Evolutionary conservation across 53 echinoderm and acorn worm genomes (phyloP), one percentile per base, ranked within the genome.

Genomic region (Echinometra lucunter): DNA sequence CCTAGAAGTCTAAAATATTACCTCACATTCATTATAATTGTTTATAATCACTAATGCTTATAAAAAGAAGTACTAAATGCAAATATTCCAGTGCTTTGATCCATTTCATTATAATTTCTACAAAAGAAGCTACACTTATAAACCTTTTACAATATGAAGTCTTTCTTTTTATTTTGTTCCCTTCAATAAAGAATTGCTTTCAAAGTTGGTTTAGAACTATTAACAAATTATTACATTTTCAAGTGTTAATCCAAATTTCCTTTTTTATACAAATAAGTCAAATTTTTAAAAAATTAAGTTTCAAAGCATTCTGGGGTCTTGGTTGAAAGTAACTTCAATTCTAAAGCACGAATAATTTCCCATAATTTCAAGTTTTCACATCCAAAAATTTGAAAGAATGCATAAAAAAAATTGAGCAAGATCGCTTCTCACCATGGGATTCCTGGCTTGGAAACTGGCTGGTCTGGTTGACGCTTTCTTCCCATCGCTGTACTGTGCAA

Each of bases 371-470:
- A 10, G 21, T 23, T 23, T 81, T 44, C 21, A 18, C 4, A 19
- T 3, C 44, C 42, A 16, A 81, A 42, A 15, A 81, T 32, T 63
- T 69, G 69, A 32, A 30, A 44, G 6, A 81, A 38, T 40, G 1
- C 6, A 44, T 8, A 80, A 81, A 8, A 16, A 81, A 81, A 81
- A 21, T 2, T 23, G 40, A 5, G 44, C 69, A 15, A 69, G 69
- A 69, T 69, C 32, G 2, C 69, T 42, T 47, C 97, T 94, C 87
- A 98, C 98, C 83, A 96, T 95, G 12, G 98, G 97, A 89, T 97
- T 95, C 87, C 96, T 98, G 45, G 97, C 96, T 42, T 98, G 98
- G 96, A 97, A 97, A 95, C 95, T 97, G 45, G 96, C 89, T 56
- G 96, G 98, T 27, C 96, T 94, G 87, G 95, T 96, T 23, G 94